A percentile compares a stretch with the other conserved stretches of the same genome.
Evolutionary conservation across 2,797 vertebrate genomes (phyloP).

Genomic region (Lacerta agilis): DNA sequence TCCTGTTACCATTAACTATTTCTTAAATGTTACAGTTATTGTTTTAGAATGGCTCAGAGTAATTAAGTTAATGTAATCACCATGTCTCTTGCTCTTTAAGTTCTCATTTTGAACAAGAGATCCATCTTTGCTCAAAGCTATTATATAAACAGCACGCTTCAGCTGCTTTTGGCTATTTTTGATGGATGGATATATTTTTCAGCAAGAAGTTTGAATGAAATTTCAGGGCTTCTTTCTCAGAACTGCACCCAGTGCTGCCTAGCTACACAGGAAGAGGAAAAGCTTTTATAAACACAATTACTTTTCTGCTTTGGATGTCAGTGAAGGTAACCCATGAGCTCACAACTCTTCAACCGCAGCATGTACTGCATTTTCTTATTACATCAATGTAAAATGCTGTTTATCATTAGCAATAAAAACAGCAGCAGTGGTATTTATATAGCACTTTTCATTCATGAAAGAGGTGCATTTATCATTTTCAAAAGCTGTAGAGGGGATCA

Average conservation of each 20-base stretch:
- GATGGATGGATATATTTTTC: neutral
- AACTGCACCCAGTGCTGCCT: neutral
- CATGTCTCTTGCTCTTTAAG: neutral
- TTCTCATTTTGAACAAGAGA: conserved; percentile 12
- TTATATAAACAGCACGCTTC: neutral
- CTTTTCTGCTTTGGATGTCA: neutral
- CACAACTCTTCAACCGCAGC: conserved; percentile 18
- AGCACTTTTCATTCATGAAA: neutral
- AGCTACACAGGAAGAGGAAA: neutral
- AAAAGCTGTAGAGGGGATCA: neutral
- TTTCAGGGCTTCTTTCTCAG: neutral
- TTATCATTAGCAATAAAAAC: neutral
- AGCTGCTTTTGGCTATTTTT: neutral
- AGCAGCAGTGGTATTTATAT: neutral
- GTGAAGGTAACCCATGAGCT: neutral
- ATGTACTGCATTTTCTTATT: neutral
- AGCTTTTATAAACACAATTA: neutral
- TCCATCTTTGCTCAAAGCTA: conserved; percentile 14
- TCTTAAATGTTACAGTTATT: conserved; percentile 24
- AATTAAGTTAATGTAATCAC: conserved; percentile 24
- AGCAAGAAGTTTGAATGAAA: neutral
- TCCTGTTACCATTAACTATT: neutral
- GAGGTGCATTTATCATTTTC: neutral
- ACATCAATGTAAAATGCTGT: conserved; percentile 1
- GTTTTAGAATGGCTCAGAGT: conserved; percentile 20